A percentile compares a stretch with the other conserved stretches of the same genome.
These are phyloP conservation scores for Anas platyrhynchos DNA, from an alignment of 2,113 vertebrate genomes.

Conservation along the genomic window DNA sequence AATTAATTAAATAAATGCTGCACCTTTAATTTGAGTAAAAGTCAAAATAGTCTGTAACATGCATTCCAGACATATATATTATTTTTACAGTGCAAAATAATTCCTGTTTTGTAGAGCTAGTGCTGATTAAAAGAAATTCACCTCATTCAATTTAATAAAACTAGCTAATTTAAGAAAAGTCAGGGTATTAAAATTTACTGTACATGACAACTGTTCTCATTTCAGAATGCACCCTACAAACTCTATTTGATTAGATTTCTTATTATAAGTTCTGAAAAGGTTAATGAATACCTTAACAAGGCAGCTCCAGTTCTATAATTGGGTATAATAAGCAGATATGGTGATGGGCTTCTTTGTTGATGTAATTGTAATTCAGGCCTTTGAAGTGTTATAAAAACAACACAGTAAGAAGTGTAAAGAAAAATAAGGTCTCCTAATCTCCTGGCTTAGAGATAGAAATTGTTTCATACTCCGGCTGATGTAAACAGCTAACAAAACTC, in stretches of 20 bases:
- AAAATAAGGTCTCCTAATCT: not conserved
- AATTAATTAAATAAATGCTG: conserved; percentile 56
- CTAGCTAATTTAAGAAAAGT: conserved; percentile 70
- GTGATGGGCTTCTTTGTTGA: conserved; percentile 60
- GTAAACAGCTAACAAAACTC: not conserved
- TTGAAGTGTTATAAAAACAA: conserved; percentile 50
- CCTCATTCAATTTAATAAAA: conserved; percentile 73
- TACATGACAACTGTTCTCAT: conserved; percentile 75
- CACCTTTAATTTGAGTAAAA: conserved; percentile 66
- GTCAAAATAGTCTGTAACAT: conserved; percentile 51
- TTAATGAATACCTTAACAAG: conserved; percentile 77
- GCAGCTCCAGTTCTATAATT: conserved; percentile 69
- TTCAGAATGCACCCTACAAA: conserved; percentile 69
- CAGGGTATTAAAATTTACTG: conserved; percentile 73
- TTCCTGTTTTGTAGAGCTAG: conserved; percentile 57
- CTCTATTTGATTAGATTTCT: conserved; percentile 73
- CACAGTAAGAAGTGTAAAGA: conserved; percentile 10
- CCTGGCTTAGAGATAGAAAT: conserved; percentile 38
- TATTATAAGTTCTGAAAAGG: conserved; percentile 74
- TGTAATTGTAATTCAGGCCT: conserved; percentile 64
- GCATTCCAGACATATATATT: conserved; percentile 57
- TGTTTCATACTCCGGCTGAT: not conserved
- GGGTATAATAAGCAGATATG: conserved; percentile 71
- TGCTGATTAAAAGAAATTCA: conserved; percentile 69
- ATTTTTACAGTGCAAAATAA: conserved; percentile 62